Percentiles rank a stretch among this genome's conserved stretches.
Evolutionary conservation across 2,888 invertebrate species (phyloP).

Genomic region (Drosophila basisetae): DNA sequence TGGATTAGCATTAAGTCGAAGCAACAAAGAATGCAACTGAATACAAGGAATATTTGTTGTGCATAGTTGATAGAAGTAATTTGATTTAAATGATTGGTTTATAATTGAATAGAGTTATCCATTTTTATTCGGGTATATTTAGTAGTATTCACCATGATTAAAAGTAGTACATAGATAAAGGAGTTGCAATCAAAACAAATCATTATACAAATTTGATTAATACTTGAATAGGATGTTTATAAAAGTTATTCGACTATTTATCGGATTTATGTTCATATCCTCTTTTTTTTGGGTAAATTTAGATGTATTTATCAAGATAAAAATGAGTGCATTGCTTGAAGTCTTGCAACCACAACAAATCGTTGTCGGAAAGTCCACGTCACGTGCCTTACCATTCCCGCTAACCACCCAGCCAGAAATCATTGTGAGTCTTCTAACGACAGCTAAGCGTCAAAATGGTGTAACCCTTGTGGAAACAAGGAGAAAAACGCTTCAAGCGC

Average conservation of each 20-base stretch:
- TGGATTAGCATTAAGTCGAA: conserved; percentile 32
- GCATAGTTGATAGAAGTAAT: not conserved
- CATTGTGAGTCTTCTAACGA: conserved; percentile 40
- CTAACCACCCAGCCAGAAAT: not conserved
- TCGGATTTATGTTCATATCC: not conserved
- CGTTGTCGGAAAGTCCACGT: conserved; percentile 25
- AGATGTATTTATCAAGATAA: not conserved
- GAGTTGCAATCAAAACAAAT: not conserved
- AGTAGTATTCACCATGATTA: not conserved
- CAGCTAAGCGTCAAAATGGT: conserved; percentile 77
- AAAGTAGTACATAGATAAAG: not conserved
- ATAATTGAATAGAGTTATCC: not conserved
- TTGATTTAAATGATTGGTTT: not conserved
- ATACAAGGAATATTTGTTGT: not conserved
- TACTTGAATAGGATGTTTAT: not conserved
- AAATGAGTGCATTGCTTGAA: conserved; percentile 18
- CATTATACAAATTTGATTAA: not conserved
- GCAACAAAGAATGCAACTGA: not conserved
- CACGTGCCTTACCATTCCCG: not conserved
- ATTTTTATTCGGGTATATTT: not conserved
- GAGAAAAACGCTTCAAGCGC: conserved; percentile 43
- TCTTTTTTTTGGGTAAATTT: not conserved
- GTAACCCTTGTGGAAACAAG: conserved; percentile 26
- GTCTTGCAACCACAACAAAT: conserved; percentile 23
- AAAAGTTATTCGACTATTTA: not conserved